Percentiles rank a stretch among this genome's conserved stretches.
Evolutionary conservation across 2,888 invertebrate species (phyloP).

Genomic region (Phortica magna): DNA sequence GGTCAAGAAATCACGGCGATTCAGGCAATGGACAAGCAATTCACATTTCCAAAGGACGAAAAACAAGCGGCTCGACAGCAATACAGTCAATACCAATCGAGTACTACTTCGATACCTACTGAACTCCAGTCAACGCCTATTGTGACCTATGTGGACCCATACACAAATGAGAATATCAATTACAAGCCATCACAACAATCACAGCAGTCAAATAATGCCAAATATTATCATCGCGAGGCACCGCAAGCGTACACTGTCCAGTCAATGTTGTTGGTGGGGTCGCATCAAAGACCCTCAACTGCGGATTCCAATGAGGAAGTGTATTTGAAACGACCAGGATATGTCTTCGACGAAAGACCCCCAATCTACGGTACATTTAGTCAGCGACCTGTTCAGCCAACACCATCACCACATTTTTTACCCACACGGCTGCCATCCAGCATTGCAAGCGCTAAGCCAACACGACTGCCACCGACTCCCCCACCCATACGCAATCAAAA

Average conservation of each 20-base stretch:
- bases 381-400: slow-evolving; percentile 19
- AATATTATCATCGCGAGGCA: slow-evolving; percentile 52
- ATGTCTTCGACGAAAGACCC: slow-evolving; percentile 70
- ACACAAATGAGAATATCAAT: slow-evolving; percentile 67
- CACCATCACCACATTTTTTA: slow-evolving; percentile 48
- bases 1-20: slow-evolving; percentile 8
- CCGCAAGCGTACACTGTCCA: slow-evolving; percentile 73
- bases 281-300: slow-evolving; percentile 41
- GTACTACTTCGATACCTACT: slow-evolving; percentile 54
- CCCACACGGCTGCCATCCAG: slow-evolving; percentile 48
- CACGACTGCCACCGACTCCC: slow-evolving; percentile 45
- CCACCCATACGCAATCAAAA: slow-evolving; percentile 51
- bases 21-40: slow-evolving; percentile 56
- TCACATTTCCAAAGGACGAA: slow-evolving; percentile 57
- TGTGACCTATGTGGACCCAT: slow-evolving; percentile 70
- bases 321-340: slow-evolving; percentile 65
- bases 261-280: slow-evolving; percentile 67
- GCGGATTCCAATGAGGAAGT: slow-evolving; percentile 50
- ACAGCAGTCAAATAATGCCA: slow-evolving; percentile 24
- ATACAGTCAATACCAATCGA: slow-evolving; percentile 39
- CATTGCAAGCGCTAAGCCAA: slow-evolving; percentile 43
- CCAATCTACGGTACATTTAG: slow-evolving; percentile 17
- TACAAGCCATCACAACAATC: slow-evolving; percentile 54
- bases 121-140: slow-evolving; percentile 66
- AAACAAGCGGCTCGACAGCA: slow-evolving; percentile 33